Conservation (phyloP, 1,140 invertebrate species). For the Halictus rubicundus region DNA sequence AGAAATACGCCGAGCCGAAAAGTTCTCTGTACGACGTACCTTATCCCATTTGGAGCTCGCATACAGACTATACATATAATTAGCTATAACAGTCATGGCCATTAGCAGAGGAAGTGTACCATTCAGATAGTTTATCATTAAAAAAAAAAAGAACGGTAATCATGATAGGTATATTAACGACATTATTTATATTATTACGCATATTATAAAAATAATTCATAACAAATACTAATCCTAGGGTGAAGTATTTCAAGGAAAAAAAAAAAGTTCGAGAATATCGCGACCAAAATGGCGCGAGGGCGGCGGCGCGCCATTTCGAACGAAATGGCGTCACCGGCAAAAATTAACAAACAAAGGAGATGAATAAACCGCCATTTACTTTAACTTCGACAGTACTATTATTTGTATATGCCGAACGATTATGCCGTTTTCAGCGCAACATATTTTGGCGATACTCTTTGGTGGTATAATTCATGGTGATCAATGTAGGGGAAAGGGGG, state of each 20-base stretch:
- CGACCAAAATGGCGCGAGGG: slow-evolving; percentile 58
- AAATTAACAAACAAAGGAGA: slow-evolving; percentile 53
- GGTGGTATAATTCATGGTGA: slow-evolving; percentile 73
- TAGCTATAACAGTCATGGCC: slow-evolving; percentile 76
- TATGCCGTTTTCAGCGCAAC: slow-evolving; percentile 79
- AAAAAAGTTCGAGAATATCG: slow-evolving; percentile 65
- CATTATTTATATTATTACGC: slow-evolving; percentile 80
- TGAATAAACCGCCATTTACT: slow-evolving; percentile 79
- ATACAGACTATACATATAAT: slow-evolving; percentile 72
- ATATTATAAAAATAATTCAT: slow-evolving; percentile 79
- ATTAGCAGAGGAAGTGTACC: slow-evolving; percentile 75
- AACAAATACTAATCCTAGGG: slow-evolving; percentile 76
- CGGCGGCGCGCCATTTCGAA: slow-evolving; percentile 61
- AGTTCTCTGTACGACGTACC: slow-evolving; percentile 76
- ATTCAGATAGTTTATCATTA: slow-evolving; percentile 79
- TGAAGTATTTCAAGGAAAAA: slow-evolving; percentile 68
- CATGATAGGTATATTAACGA: slow-evolving; percentile 79
- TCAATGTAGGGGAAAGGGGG: slow-evolving; percentile 48
- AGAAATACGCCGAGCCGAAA: slow-evolving; percentile 60
- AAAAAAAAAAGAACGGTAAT: slow-evolving; percentile 72
- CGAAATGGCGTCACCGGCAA: slow-evolving; percentile 59
- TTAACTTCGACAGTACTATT: slow-evolving; percentile 80
- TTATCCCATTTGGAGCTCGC: slow-evolving; percentile 74
- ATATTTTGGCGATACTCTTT: slow-evolving; percentile 78
- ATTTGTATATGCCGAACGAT: slow-evolving; percentile 81